Percentiles rank a stretch among this genome's conserved stretches.
phyloP scores from a whole-genome alignment of 2,888 invertebrate genomes.

The Drosophila algonquin region DNA sequence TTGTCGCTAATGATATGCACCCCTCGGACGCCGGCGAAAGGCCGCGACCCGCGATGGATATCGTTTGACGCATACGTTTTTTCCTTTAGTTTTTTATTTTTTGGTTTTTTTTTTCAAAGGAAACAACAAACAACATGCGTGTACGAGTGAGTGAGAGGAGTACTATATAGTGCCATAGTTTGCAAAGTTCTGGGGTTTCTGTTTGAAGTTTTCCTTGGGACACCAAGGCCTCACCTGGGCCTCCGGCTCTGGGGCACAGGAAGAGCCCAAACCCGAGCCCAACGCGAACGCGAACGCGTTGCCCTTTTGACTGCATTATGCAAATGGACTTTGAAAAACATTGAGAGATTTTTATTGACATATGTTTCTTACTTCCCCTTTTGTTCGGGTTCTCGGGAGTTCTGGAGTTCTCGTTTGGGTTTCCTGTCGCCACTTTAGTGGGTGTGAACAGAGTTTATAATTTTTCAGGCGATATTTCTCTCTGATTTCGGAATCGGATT shows the following conservation, averaged over 20 bases:
- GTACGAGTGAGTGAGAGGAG: constrained; percentile 36
- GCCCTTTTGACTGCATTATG: constrained; percentile 82
- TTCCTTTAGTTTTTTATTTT: constrained; percentile 25
- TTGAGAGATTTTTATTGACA: constrained; percentile 75
- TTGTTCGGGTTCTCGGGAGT: constrained; percentile 35
- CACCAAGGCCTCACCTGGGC: constrained; percentile 64
- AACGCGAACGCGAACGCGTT: constrained; percentile 50
- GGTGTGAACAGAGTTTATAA: constrained; percentile 72
- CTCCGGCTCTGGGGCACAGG: constrained; percentile 46
- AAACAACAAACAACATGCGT: constrained; percentile 69
- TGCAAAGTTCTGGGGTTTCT: constrained; percentile 33
- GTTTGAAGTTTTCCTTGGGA: constrained; percentile 47
- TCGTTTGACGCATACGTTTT: constrained; percentile 59
- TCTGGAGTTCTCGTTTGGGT: constrained; percentile 20
- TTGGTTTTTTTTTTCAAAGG: constrained; percentile 51
- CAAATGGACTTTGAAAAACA: constrained; percentile 66
- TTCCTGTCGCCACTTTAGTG: constrained; percentile 59
- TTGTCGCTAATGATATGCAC: constrained; percentile 81
- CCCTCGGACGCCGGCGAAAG: constrained; percentile 57
- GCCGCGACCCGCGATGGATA: constrained; percentile 49
- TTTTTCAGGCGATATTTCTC: constrained; percentile 16
- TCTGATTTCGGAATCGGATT: constrained; percentile 9
- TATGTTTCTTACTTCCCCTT: constrained; percentile 64
- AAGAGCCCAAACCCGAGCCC: constrained; percentile 38
- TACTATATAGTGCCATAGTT: constrained; percentile 40